phyloP scores from a whole-genome alignment of 2,113 vertebrate genomes.

The Ancistrus triradiatus region DNA sequence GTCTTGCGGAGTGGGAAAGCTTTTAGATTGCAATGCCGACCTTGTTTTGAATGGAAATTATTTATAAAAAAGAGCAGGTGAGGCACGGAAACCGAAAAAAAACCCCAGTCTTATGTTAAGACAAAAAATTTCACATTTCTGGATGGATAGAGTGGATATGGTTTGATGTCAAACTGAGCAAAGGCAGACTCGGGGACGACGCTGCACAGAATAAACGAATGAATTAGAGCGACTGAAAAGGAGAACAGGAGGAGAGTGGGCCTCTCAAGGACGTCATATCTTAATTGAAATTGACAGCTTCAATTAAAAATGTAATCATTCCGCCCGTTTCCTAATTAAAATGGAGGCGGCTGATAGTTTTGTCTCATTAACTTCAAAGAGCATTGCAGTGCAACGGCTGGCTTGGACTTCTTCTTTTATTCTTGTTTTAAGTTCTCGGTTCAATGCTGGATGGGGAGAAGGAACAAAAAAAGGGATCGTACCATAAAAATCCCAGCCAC shows the following conservation, averaged over 20 bases:
- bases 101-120: too few relatives aligned
- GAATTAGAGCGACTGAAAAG: constrained; percentile 3
- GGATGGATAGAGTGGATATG: too few relatives aligned
- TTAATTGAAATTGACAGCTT: constrained; percentile 76
- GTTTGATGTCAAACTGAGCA: neutral
- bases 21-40: constrained; percentile 5
- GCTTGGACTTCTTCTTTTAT: constrained; percentile 23
- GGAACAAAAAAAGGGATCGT: neutral
- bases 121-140: neutral
- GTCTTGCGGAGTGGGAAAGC: too few relatives aligned
- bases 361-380: constrained; percentile 77
- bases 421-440: neutral
- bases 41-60: constrained; percentile 1
- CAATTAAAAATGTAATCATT: constrained; percentile 79
- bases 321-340: constrained; percentile 73
- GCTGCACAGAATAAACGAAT: constrained; percentile 36
- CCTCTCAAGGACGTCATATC: constrained; percentile 67
- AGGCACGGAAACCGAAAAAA: neutral
- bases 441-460: constrained; percentile 1
- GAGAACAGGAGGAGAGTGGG: constrained; percentile 36
- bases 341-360: constrained; percentile 69
- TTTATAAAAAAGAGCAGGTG: neutral
- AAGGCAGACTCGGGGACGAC: constrained; percentile 23
- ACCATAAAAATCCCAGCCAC: neutral
- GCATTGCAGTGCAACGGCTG: constrained; percentile 49